Conservation (phyloP, 2,797 vertebrate genomes). For the Gephyroberyx darwinii region DNA sequence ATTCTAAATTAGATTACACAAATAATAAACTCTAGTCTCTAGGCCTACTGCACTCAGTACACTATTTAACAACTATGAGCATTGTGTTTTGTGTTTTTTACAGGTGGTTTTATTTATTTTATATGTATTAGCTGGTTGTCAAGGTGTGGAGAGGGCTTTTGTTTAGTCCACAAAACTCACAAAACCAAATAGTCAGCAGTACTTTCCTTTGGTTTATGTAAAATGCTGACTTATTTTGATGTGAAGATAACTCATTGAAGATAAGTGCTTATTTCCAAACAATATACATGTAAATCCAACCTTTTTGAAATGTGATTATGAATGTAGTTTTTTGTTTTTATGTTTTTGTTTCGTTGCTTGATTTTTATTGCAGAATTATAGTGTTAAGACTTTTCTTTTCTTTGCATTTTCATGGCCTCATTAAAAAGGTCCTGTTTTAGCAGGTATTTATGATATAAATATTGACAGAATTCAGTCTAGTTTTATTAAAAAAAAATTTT, state of each 20-base stretch:
- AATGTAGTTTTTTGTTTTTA: conserved; percentile 13
- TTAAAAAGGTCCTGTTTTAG: conserved; percentile 30
- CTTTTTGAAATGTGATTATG: conserved; percentile 26
- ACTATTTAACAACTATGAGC: conserved; percentile 14
- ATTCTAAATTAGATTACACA: conserved; percentile 24
- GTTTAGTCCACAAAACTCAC: conserved; percentile 45
- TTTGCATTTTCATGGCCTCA: conserved; percentile 34
- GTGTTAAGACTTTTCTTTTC: conserved; percentile 31
- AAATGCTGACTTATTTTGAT: conserved; percentile 4
- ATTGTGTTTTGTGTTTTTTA: background rate
- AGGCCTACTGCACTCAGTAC: conserved; percentile 1
- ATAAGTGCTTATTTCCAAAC: background rate
- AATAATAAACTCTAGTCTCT: conserved; percentile 9
- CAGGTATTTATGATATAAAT: conserved; percentile 44
- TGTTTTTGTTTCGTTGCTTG: conserved; percentile 10
- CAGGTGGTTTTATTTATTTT: background rate
- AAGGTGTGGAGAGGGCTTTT: conserved; percentile 16
- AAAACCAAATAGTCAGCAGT: background rate
- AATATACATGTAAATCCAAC: background rate
- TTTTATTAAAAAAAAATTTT: conserved; percentile 52
- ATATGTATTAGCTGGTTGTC: conserved; percentile 37
- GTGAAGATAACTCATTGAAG: background rate
- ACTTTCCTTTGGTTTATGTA: conserved; percentile 21
- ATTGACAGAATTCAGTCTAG: conserved; percentile 11
- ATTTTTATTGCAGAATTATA: conserved; percentile 30